Evolutionary conservation across 2,797 vertebrate genomes (phyloP).

Genomic region (Sebastes jordani): DNA sequence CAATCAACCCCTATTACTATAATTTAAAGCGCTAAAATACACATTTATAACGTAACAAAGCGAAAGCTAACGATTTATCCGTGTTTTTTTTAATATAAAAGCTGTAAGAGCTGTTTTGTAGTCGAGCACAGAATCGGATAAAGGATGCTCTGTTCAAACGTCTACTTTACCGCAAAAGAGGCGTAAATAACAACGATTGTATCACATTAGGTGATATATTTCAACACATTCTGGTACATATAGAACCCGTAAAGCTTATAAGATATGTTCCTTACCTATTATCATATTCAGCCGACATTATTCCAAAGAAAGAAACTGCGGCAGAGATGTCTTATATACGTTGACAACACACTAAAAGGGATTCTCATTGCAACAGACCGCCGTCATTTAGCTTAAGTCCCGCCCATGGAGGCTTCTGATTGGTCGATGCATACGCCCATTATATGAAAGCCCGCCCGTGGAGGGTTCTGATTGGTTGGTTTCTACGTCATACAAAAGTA

Average conservation of each 20-base stretch:
- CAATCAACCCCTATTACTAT: too few species aligned
- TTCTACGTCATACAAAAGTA: neutral
- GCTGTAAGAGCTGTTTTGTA: too few species aligned
- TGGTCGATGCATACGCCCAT: constrained; percentile 17
- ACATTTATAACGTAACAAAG: too few species aligned
- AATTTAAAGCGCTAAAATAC: too few species aligned
- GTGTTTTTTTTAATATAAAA: too few species aligned
- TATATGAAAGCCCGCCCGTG: constrained; percentile 24
- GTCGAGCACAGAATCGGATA: neutral
- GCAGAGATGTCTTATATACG: constrained; percentile 83
- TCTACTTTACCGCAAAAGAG: neutral
- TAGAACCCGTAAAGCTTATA: neutral
- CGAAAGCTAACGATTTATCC: too few species aligned
- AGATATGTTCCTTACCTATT: constrained; percentile 76
- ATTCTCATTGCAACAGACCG: constrained; percentile 65
- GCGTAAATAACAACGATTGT: too few species aligned
- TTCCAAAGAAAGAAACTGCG: constrained; percentile 82
- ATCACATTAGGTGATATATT: fast-evolving
- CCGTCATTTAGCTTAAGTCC: constrained; percentile 64
- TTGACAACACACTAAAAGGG: constrained; percentile 42
- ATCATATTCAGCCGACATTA: constrained; percentile 87
- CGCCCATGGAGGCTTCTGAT: constrained; percentile 39
- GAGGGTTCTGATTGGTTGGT: constrained; percentile 42
- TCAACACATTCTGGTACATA: fast-evolving
- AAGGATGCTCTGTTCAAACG: neutral